A percentile compares a stretch with the other conserved stretches of the same genome.
phyloP scores from a whole-genome alignment of 2,113 vertebrate genomes.

The Lucifuga dentata region DNA sequence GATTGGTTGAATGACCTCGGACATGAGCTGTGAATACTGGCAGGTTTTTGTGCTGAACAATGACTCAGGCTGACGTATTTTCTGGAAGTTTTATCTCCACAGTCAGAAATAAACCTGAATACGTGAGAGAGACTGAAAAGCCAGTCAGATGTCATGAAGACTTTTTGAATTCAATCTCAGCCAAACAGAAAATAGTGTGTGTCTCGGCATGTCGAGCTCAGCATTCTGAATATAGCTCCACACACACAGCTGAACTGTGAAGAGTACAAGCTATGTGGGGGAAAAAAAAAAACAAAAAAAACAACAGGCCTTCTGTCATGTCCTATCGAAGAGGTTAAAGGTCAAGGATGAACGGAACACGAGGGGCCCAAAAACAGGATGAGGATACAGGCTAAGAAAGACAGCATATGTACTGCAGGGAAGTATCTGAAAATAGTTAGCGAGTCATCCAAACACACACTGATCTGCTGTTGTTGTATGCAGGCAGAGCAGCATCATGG shows the following conservation, averaged over 20 bases:
- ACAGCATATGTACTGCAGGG: slow-evolving; percentile 11
- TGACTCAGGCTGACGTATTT: slow-evolving; percentile 32
- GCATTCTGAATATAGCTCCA: slow-evolving; percentile 56
- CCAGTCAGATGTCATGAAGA: slow-evolving; percentile 31
- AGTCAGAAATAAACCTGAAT: slow-evolving; percentile 35
- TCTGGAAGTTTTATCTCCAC: slow-evolving; percentile 42
- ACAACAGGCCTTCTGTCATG: slow-evolving; percentile 32
- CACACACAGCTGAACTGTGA: slow-evolving; percentile 49
- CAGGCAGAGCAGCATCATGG: neutral
- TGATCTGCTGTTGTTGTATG: neutral
- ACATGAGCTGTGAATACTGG: slow-evolving; percentile 47
- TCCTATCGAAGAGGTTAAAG: slow-evolving; percentile 48
- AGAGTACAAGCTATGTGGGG: slow-evolving; percentile 27
- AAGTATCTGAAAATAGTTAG: no score
- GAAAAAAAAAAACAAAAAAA: slow-evolving; percentile 21
- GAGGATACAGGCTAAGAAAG: slow-evolving; percentile 26
- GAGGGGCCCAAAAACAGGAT: slow-evolving; percentile 23
- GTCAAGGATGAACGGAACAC: slow-evolving; percentile 32
- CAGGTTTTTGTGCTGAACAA: slow-evolving; percentile 56
- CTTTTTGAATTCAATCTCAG: slow-evolving; percentile 43
- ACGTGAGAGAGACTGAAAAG: slow-evolving; percentile 18
- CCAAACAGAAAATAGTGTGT: slow-evolving; percentile 24
- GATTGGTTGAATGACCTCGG: slow-evolving; percentile 12
- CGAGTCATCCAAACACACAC: neutral
- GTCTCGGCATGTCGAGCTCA: slow-evolving; percentile 36